Evolutionary conservation across 2,797 vertebrate species (phyloP).

Genomic region (Sciaenops ocellatus): DNA sequence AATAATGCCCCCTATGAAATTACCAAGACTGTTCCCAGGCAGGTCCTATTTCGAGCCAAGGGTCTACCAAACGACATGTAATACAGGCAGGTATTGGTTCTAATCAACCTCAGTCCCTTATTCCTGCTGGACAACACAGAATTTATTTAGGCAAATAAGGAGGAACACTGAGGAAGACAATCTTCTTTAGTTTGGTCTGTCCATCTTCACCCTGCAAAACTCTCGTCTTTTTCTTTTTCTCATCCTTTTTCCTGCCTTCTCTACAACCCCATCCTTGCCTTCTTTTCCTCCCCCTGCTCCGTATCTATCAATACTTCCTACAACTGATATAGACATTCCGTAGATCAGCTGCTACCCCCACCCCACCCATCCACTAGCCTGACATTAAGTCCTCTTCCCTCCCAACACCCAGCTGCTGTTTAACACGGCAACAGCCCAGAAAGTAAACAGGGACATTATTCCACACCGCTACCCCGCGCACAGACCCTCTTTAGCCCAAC

Average conservation of each 20-base stretch:
- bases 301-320: slow-evolving; percentile 27
- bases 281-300: slow-evolving; percentile 14
- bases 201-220: no score
- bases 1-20: no score
- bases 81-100: no score
- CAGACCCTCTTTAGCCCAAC: slow-evolving; percentile 49
- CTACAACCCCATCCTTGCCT: background rate
- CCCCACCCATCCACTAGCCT: slow-evolving; percentile 21
- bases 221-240: background rate
- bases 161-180: no score
- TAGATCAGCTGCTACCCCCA: slow-evolving; percentile 43
- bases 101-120: no score
- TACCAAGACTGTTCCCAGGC: no score
- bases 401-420: slow-evolving; percentile 44
- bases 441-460: slow-evolving; percentile 75
- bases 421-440: slow-evolving; percentile 58
- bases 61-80: no score
- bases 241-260: background rate
- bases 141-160: no score
- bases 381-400: slow-evolving; percentile 37
- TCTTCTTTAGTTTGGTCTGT: no score
- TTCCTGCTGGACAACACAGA: no score
- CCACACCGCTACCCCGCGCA: slow-evolving; percentile 55
- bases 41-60: no score
- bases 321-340: slow-evolving; percentile 26